Evolutionary conservation across 2,888 invertebrate genomes (phyloP), one percentile per base, ranked within the genome.

Genomic region (Tenthredo livida): DNA sequence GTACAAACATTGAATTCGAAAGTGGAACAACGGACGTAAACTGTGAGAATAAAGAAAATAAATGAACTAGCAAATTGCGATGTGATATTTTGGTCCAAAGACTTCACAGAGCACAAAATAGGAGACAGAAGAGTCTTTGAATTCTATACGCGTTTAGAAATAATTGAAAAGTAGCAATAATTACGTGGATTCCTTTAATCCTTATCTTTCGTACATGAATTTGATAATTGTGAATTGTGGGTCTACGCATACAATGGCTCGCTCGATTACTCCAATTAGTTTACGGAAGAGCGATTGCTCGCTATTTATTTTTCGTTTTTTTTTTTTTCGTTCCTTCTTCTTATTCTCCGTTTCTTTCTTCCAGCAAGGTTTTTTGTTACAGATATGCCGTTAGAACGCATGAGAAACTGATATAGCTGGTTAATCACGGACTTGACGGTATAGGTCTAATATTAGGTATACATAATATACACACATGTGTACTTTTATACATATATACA

Each of bases 341-440:
- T 33, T 33, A 3, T 21, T 65, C 29, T 37, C 7, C 0, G n/a
- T 21, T 40, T 72, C 17, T 33, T 33, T 33, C 5, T 73, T 73
- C n/a, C 12, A 43, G 12, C 40, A 47, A 75, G 25, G 40, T 40
- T 43, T 75, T 4, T 75, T 75, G 47, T 47, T 75, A 47, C 43
- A 33, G 25, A 25, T 47, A 4, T 25, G 47, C 47, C 12, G 47
- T 75, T 47, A 75, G 75, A 75, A 75, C 6, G 47, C 25, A 15
- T 54, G 17, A 33, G 29, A 54, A 50, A 77, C 54, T 50, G 33
- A 77, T 77, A 54, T 25, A 47, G 29, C 33, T 29, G 77, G 25
- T 54, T 80, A 80, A 80, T 80, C 80, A 61, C 80, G 21, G 40
- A 58, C 80, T 80, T 61, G 80, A 80, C 58, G 33, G 61, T 58